These are phyloP conservation scores for Rhea americana DNA, from an alignment of 2,113 vertebrate genomes.

Conservation along the genomic window DNA sequence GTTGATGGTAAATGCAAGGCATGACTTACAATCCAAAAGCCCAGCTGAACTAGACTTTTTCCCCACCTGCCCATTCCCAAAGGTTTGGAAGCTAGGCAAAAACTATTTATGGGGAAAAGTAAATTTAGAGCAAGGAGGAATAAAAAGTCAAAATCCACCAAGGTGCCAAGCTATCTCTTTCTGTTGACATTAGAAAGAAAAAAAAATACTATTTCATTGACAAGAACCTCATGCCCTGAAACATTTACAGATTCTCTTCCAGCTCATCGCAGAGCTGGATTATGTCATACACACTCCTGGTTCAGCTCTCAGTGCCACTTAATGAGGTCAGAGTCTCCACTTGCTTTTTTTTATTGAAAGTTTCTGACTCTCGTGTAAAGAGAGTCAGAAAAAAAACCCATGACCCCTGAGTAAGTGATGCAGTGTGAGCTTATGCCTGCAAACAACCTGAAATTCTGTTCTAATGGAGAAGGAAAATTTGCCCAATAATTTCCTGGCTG, in stretches of 20 bases:
- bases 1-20: neutral
- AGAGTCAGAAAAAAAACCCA: neutral
- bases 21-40: neutral
- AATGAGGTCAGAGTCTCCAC: neutral
- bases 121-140: neutral
- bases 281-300: neutral
- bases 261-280: neutral
- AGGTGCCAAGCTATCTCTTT: neutral
- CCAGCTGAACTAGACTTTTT: neutral
- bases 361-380: neutral
- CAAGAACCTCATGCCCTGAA: neutral
- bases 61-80: neutral
- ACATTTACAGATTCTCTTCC: neutral
- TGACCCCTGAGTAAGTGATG: rapidly evolving
- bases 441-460: neutral
- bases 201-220: neutral
- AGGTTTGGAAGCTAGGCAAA: neutral
- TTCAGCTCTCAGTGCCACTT: neutral
- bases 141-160: neutral
- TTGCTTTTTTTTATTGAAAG: neutral
- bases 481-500: neutral
- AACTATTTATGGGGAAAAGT: neutral
- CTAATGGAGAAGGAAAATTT: neutral
- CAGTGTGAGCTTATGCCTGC: neutral
- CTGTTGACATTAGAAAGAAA: neutral